A percentile compares a stretch with the other conserved stretches of the same genome.
Evolutionary conservation across 2,113 vertebrate genomes (phyloP).

Genomic region (Gymnarchus niloticus): DNA sequence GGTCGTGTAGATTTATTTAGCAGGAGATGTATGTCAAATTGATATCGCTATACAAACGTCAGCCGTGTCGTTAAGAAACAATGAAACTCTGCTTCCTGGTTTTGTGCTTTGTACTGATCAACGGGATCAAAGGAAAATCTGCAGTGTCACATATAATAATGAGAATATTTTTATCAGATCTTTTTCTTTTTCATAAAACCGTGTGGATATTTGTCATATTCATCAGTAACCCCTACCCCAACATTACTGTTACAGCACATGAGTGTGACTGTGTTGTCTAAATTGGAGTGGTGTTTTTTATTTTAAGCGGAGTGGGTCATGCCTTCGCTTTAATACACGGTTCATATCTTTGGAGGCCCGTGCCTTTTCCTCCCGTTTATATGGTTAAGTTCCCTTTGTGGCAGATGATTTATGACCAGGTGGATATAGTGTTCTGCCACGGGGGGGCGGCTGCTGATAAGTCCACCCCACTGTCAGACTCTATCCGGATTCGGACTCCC

Average conservation of each 20-base stretch:
- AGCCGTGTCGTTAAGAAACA: not conserved
- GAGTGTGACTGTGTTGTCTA: not conserved
- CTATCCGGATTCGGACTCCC: not conserved
- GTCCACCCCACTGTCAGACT: not conserved
- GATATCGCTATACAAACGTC: slow-evolving; percentile 28
- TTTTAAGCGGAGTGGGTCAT: not conserved
- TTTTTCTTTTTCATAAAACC: not conserved
- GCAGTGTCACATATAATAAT: not conserved
- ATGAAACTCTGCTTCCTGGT: not conserved
- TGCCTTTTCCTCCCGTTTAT: not conserved
- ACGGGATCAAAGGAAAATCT: not conserved
- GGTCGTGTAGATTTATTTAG: not conserved
- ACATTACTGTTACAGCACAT: not conserved
- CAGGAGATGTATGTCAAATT: slow-evolving; percentile 38
- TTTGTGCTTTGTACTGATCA: not conserved
- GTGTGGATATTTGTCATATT: not conserved
- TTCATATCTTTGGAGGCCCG: not conserved
- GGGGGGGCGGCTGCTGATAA: not conserved
- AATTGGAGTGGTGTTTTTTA: not conserved
- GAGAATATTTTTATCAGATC: not conserved
- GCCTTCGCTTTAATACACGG: not conserved
- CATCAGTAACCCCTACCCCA: not conserved
- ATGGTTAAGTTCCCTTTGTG: not conserved
- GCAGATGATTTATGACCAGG: slow-evolving; percentile 16
- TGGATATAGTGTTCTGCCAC: not conserved